A percentile compares a stretch with the other conserved stretches of the same genome.
Conservation (phyloP, 2,797 vertebrate genomes). For the Lagocephalus sceleratus region DNA sequence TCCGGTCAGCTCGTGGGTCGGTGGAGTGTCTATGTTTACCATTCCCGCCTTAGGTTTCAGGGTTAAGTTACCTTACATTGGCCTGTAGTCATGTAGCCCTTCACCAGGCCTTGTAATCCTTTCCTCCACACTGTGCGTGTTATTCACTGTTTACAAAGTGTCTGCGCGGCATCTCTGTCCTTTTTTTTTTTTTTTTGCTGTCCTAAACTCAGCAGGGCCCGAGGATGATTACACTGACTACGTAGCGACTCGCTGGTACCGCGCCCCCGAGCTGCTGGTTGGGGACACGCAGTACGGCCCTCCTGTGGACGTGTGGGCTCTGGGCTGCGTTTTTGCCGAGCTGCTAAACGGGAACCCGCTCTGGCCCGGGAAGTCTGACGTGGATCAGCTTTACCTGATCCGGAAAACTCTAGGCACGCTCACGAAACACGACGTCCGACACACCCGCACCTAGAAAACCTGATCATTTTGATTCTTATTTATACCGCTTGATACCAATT, state of each 20-base stretch:
- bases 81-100: constrained; percentile 53
- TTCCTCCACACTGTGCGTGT: constrained; percentile 23
- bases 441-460: no score
- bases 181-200: constrained; percentile 18
- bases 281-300: constrained; percentile 87
- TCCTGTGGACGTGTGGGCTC: constrained; percentile 84
- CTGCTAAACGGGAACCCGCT: constrained; percentile 84
- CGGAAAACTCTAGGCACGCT: constrained; percentile 81
- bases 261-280: constrained; percentile 86
- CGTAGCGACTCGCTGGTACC: constrained; percentile 88
- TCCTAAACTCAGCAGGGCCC: constrained; percentile 72
- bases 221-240: constrained; percentile 90
- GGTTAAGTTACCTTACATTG: constrained; percentile 64
- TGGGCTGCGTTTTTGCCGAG: constrained; percentile 86
- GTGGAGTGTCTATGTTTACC: constrained; percentile 61
- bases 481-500: no score
- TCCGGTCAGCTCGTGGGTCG: constrained; percentile 39
- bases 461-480: no score
- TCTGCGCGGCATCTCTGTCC: constrained; percentile 7
- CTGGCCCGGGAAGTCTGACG: constrained; percentile 88
- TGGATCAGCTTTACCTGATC: constrained; percentile 88
- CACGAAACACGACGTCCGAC: background rate
- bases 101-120: constrained; percentile 64
- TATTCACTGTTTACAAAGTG: constrained; percentile 47
- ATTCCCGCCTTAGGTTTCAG: constrained; percentile 53